phyloP scores from a whole-genome alignment of 1,140 invertebrate genomes.

The Drosophila fuyamai region DNA sequence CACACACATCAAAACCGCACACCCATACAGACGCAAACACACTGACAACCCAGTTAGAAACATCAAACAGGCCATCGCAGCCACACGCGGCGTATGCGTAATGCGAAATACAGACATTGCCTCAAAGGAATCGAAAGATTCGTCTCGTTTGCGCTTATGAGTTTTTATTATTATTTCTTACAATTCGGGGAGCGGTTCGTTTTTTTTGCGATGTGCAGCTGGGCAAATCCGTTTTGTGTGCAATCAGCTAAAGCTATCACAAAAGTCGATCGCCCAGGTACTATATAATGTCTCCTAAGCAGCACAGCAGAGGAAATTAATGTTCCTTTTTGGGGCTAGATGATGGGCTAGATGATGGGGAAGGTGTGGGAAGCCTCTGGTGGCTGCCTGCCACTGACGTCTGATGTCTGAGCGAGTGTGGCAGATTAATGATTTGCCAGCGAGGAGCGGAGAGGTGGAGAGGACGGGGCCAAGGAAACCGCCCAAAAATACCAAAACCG shows the following conservation, averaged over 20 bases:
- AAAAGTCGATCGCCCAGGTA: conserved; percentile 50
- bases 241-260: conserved; percentile 73
- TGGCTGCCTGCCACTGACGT: conserved; percentile 68
- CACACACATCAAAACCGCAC: conserved; percentile 29
- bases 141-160: conserved; percentile 22
- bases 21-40: conserved; percentile 1
- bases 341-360: neutral
- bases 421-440: conserved; percentile 76
- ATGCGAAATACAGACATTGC: conserved; percentile 61
- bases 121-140: conserved; percentile 53
- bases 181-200: conserved; percentile 11
- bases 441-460: conserved; percentile 33
- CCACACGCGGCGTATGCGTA: conserved; percentile 77
- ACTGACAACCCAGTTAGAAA: conserved; percentile 37
- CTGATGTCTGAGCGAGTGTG: conserved; percentile 66
- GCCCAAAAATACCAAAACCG: conserved; percentile 14
- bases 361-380: conserved; percentile 22
- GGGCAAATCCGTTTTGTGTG: conserved; percentile 51
- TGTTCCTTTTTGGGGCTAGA: conserved; percentile 71
- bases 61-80: conserved; percentile 65
- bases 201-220: conserved; percentile 19
- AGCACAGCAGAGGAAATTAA: conserved; percentile 71
- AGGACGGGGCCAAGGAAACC: conserved; percentile 10
- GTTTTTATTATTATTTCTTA: neutral
- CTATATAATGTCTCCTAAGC: conserved; percentile 64